Evolutionary conservation across 2,113 vertebrate species (phyloP), one percentile per base, ranked within the genome.

Genomic region (Onychostruthus taczanowskii): DNA sequence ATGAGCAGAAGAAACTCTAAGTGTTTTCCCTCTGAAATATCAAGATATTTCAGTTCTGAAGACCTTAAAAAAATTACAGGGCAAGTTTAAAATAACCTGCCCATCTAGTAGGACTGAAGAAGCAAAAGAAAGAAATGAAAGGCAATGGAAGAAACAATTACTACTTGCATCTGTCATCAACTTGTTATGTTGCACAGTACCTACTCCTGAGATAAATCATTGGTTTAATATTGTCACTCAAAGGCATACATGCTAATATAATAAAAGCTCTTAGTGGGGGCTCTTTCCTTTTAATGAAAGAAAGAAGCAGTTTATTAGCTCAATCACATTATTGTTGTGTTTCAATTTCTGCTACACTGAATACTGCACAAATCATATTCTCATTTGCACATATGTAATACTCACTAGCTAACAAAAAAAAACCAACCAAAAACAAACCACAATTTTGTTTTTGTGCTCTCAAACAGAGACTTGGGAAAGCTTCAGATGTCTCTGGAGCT

Each of bases 181-280:
- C 72, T 69, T 93, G 30, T 94, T 88, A 88, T 84, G 85, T 89
- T 90, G 88, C 72, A 91, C 53, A 79, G 78, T 93, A 96, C 43
- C 76, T 95, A 83, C 79, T 96, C 93, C 81, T 91, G 93, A 91
- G 82, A 90, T 68, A 97, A 96, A 96, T 70, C 66, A 94, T 66
- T 27, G 35, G 69, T 85, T 88, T 83, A 96, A 94, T 89, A 96
- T 31, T 88, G 92, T 96, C 97, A 97, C 91, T 97, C 93, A 92
- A 75, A 93, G 63, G 79, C 66, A 92, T 66, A 66, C 11, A 66
- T 23, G 22, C 35, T 75, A 84, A 91, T 26, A 87, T 18, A 84
- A 93, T 56, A 72, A 84, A 78, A 86, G 43, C 23, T 86, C 80
- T 83, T 77, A 92, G 79, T 44, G 24, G 35, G 27, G 22, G 9